Base-by-base conservation (phyloP, 2,797 vertebrate genomes). In the Nannoperca australis region DNA sequence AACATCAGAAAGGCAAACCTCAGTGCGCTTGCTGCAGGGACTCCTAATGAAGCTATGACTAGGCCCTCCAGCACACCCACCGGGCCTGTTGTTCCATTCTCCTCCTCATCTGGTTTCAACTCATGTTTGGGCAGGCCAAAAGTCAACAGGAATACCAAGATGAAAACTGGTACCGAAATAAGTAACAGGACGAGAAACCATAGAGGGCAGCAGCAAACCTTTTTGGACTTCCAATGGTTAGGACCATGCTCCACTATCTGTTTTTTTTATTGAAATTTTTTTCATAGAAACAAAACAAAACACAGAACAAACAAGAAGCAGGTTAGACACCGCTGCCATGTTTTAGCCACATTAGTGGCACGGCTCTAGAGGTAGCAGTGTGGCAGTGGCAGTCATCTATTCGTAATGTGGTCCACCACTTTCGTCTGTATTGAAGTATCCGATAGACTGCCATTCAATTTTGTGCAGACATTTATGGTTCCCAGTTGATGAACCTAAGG, bases 181-280 rank as follows among this genome's bases (percentile, higher is more conserved):
- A 90, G 22, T 5, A 7, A n/a, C 42, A 94, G 38, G 38, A 88
- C 4, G 17, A 94, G 11, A 13, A 76, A 42, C 95, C 95, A 96
- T 32, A 95, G 49, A 0, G 94, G 94, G 64, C 81, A 85, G 85
- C 95, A 94, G 61, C 92, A 94, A 36, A 94, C 7, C 80, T 85
- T 96, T 78, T 92, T 96, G n/a, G 92, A 73, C 24, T 68, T 90
- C 95, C 95, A 96, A 0, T 89, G 7, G 4, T 84, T 62, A 0
- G 3, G 20, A 61, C 75, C 70, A 4, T 91, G 56, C 77, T 81
- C 60, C 18, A 91, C 76, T 6, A 24, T 61, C 92, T 94, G 47
- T 27, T 27, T 27, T 27, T 27, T 27, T 27, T 27, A 27, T 27
- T 27, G 1, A 27, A 54, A 42, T n/a, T 32, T 49, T 65, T 60